Percentiles rank a stretch among this genome's conserved stretches.
phyloP scores from a whole-genome alignment of 2,888 invertebrate genomes.

The Xylophagus ater region DNA sequence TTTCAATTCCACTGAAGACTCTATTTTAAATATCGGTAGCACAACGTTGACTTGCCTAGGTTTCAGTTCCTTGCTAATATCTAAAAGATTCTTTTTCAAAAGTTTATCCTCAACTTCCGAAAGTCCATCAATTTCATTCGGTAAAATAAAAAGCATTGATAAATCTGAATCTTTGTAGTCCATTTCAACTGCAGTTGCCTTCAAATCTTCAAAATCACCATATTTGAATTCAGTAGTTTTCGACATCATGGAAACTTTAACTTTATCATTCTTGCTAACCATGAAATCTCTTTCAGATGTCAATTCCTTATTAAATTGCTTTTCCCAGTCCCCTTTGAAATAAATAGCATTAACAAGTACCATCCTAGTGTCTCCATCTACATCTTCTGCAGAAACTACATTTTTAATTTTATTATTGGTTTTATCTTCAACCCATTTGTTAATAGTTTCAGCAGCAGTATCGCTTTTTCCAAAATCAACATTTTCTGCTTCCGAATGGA shows the following conservation, averaged over 20 bases:
- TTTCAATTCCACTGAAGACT: no score
- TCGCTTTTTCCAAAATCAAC: slow-evolving; percentile 45
- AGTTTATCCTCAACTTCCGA: no score
- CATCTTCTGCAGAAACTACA: slow-evolving; percentile 49
- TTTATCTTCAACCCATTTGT: slow-evolving; percentile 65
- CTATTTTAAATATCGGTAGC: no score
- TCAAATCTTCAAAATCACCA: slow-evolving; percentile 33
- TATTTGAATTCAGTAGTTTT: slow-evolving; percentile 38
- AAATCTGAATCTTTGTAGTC: no score
- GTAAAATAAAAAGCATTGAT: no score
- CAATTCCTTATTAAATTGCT: slow-evolving; percentile 47
- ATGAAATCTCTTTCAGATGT: slow-evolving; percentile 57
- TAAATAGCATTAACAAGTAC: slow-evolving; percentile 77
- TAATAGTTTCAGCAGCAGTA: slow-evolving; percentile 50
- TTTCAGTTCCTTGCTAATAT: no score
- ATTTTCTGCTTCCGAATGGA: no score
- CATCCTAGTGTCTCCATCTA: slow-evolving; percentile 48
- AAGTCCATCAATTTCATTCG: no score
- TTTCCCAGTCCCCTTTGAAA: slow-evolving; percentile 70
- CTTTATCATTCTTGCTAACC: slow-evolving; percentile 40
- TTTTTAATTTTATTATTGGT: slow-evolving; percentile 75
- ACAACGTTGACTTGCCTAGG: no score
- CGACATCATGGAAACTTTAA: no score
- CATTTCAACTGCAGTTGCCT: no score
- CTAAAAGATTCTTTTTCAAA: no score